Conservation (phyloP, 2,113 vertebrate genomes). For the Nothoprocta perdicaria region DNA sequence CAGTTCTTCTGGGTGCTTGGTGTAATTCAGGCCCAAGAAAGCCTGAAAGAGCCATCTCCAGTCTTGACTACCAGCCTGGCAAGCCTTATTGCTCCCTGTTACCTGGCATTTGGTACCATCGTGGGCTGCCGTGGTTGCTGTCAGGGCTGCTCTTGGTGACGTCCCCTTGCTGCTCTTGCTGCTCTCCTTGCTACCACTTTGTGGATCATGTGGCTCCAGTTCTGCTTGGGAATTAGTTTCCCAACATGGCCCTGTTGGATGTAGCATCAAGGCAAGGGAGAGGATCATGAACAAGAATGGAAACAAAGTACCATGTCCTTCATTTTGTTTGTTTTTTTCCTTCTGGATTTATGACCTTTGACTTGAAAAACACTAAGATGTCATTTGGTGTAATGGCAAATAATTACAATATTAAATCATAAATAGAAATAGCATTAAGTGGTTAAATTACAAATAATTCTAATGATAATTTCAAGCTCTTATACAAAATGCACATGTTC, state of each 20-base stretch:
- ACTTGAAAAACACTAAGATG: neutral
- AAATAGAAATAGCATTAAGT: neutral
- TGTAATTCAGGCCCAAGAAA: neutral
- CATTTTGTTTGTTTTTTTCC: neutral
- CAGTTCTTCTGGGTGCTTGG: neutral
- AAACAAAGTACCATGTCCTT: neutral
- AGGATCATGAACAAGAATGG: neutral
- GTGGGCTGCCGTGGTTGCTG: neutral
- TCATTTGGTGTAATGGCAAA: neutral
- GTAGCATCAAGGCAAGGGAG: neutral
- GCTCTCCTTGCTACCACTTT: fast-evolving
- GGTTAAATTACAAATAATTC: neutral
- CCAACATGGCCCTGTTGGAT: neutral
- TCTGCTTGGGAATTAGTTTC: neutral
- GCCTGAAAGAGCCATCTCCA: neutral
- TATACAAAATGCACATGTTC: neutral
- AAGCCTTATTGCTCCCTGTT: neutral
- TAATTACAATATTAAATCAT: neutral
- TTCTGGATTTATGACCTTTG: neutral
- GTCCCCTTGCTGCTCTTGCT: neutral
- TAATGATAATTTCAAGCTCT: neutral
- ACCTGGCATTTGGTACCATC: neutral
- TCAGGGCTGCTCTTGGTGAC: fast-evolving
- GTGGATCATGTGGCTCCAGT: neutral
- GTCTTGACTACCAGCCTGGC: neutral